These are phyloP conservation scores for Orestias chungarensis DNA, from an alignment of 2,797 vertebrate genomes.

Conservation along the genomic window DNA sequence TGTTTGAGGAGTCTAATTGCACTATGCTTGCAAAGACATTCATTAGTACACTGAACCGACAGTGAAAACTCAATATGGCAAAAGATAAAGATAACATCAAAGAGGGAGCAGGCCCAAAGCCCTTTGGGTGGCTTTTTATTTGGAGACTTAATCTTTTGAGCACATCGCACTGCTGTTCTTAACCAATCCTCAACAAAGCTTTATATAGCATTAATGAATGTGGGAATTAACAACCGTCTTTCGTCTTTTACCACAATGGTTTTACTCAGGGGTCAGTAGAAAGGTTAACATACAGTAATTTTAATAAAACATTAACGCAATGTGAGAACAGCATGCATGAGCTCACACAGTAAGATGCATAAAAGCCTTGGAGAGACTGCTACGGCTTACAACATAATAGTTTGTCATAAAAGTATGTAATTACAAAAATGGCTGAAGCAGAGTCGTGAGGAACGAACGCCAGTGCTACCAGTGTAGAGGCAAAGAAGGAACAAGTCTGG, in stretches of 20 bases:
- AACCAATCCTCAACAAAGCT: constrained; percentile 36
- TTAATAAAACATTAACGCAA: constrained; percentile 6
- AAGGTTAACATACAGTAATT: constrained; percentile 8
- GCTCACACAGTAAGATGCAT: constrained; percentile 8
- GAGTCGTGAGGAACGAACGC: constrained; percentile 30
- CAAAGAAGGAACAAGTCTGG: constrained; percentile 40
- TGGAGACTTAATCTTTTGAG: constrained; percentile 57
- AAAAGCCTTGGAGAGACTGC: constrained; percentile 11
- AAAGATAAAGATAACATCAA: constrained; percentile 63
- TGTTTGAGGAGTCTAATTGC: constrained; percentile 7
- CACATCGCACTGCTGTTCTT: constrained; percentile 42
- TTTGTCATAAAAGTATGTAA: constrained; percentile 35
- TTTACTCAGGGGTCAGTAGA: constrained; percentile 14
- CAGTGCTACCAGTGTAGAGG: constrained; percentile 31
- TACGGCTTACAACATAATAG: constrained; percentile 14
- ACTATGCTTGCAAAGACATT: constrained; percentile 30
- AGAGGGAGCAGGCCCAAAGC: constrained; percentile 45
- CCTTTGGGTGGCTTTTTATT: constrained; percentile 64
- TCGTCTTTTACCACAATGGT: constrained; percentile 14
- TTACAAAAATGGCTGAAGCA: constrained; percentile 29
- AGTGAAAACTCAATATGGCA: constrained; percentile 49
- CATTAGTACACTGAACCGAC: constrained; percentile 20
- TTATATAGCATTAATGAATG: constrained; percentile 27
- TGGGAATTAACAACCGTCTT: constrained; percentile 19
- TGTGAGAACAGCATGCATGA: constrained; percentile 15